A percentile compares a stretch with the other conserved stretches of the same genome.
Evolutionary conservation across 2,797 vertebrate species (phyloP).

Genomic region (Buphagus erythrorhynchus): DNA sequence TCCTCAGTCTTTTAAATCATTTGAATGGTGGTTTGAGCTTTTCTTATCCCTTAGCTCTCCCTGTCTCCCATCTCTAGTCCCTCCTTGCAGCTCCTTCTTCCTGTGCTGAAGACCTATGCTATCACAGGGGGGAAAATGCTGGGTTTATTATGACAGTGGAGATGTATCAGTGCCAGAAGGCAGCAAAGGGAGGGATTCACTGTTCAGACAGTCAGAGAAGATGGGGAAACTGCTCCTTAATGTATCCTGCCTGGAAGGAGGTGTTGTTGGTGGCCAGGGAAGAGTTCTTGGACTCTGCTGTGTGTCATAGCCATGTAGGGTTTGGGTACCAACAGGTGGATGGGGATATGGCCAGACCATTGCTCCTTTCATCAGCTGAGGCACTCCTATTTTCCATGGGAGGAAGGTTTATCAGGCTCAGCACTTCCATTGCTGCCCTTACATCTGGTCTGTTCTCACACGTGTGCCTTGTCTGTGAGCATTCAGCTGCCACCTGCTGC

Average conservation of each 20-base stretch:
- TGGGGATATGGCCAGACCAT: not conserved
- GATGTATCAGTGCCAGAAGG: not conserved
- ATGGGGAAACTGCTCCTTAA: not conserved
- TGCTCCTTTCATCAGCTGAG: not conserved
- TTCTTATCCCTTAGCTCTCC: not conserved
- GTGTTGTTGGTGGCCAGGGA: not conserved
- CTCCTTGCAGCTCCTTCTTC: not conserved
- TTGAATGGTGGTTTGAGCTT: not conserved
- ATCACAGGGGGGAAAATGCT: not conserved
- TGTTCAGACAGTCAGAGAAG: not conserved
- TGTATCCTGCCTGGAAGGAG: not conserved
- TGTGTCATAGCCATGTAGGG: accelerated
- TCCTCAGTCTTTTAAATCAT: accelerated
- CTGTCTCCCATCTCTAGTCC: not conserved
- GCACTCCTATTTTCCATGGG: accelerated
- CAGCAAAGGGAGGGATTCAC: not conserved
- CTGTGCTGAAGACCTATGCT: not conserved
- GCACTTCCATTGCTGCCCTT: accelerated
- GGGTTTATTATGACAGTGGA: not conserved
- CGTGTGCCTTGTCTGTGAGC: not conserved
- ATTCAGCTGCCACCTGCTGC: not conserved
- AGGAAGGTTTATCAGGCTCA: not conserved
- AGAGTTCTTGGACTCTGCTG: not conserved
- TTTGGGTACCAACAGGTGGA: not conserved
- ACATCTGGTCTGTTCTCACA: not conserved